Percentiles rank a stretch among this genome's conserved stretches.
These are phyloP conservation scores for Nycticryphes semicollaris DNA, from an alignment of 2,113 vertebrate genomes.

Conservation along the genomic window DNA sequence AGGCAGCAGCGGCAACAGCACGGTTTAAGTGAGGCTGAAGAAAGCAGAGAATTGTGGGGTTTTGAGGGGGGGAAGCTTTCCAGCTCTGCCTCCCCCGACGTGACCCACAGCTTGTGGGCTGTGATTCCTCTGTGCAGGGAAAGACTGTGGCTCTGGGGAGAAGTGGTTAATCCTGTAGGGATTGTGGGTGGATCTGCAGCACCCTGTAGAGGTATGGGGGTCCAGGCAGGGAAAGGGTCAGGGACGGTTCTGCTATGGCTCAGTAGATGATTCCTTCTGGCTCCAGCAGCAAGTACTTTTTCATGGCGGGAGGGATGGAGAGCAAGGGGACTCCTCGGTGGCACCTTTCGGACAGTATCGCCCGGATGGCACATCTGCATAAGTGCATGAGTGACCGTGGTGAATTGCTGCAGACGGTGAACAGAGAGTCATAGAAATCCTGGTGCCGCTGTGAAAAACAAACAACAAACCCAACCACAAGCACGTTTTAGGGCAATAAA, in stretches of 20 bases:
- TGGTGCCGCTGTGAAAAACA: constrained; percentile 77
- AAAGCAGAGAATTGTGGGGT: not conserved
- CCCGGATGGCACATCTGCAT: constrained; percentile 86
- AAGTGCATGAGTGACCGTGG: constrained; percentile 91
- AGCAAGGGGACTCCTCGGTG: constrained; percentile 80
- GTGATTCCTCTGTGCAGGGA: not conserved
- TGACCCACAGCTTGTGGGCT: not conserved
- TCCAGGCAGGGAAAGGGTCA: rapidly evolving
- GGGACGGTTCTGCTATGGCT: not conserved
- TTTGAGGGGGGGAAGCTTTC: not conserved
- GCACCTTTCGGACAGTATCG: constrained; percentile 70
- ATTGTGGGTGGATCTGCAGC: not conserved
- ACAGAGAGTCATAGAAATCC: constrained; percentile 91
- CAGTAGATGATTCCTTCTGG: constrained; percentile 87
- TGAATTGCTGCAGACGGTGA: constrained; percentile 83
- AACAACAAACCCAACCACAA: not conserved
- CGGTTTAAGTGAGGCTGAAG: not conserved
- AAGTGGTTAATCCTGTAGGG: not conserved
- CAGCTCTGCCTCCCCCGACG: not conserved
- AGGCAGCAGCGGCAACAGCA: not conserved
- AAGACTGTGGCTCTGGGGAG: not conserved
- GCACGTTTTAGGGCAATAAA: not conserved
- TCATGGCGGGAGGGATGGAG: constrained; percentile 81
- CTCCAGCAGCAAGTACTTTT: constrained; percentile 90
- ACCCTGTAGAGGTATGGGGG: rapidly evolving